These are phyloP conservation scores for Deladenus siricidicola DNA, from an alignment of 2,888 invertebrate genomes.

Conservation along the genomic window DNA sequence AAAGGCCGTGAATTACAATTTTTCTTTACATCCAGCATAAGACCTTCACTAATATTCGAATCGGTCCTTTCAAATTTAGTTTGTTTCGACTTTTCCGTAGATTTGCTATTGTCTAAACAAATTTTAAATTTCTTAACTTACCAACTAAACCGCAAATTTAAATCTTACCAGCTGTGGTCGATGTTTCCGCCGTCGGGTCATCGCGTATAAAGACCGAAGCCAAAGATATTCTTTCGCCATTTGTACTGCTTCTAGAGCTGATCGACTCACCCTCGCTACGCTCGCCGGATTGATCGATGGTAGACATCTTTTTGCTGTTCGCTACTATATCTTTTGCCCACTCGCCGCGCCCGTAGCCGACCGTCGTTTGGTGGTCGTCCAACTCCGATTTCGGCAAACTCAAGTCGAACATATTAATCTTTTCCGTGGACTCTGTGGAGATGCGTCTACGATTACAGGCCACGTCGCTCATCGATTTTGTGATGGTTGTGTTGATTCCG, in stretches of 20 bases:
- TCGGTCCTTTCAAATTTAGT: too few relatives aligned
- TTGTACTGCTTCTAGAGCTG: neutral
- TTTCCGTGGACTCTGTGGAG: constrained; percentile 1
- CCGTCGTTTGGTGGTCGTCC: constrained; percentile 40
- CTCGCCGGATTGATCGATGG: neutral
- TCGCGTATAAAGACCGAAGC: neutral
- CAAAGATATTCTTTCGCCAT: neutral
- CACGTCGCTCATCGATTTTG: constrained; percentile 33
- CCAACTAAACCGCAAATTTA: too few relatives aligned
- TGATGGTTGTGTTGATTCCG: constrained; percentile 17
- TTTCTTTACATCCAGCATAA: neutral
- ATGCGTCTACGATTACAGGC: constrained; percentile 17
- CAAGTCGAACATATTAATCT: neutral
- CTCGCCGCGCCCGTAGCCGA: constrained; percentile 44
- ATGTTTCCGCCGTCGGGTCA: neutral
- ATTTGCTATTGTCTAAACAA: neutral
- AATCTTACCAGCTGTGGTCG: too few relatives aligned
- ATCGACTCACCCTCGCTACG: neutral
- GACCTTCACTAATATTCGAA: neutral
- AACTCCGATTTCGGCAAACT: constrained; percentile 1
- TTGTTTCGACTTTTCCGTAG: too few relatives aligned
- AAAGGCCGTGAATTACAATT: neutral
- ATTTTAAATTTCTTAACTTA: too few relatives aligned
- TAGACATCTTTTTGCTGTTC: neutral
- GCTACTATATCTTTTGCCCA: constrained; percentile 43